Evolutionary conservation across 2,888 invertebrate species (phyloP).

Genomic region (Lycaena phlaeas): DNA sequence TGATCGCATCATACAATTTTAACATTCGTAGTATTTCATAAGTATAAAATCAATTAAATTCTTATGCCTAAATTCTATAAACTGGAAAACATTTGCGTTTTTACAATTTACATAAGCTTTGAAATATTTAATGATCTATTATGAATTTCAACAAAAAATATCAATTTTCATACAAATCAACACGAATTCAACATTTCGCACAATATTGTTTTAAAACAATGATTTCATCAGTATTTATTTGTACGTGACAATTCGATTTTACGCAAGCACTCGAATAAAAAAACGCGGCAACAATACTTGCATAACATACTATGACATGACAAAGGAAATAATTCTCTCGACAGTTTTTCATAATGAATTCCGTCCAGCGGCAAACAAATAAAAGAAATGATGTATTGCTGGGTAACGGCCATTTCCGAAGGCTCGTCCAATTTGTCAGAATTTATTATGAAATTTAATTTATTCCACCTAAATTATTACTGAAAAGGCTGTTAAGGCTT

Average conservation of each 20-base stretch:
- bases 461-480: conserved; percentile 22
- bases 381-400: conserved; percentile 22
- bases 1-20: too few relatives aligned
- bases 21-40: too few relatives aligned
- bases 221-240: conserved; percentile 10
- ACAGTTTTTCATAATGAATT: conserved; percentile 20
- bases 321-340: conserved; percentile 17
- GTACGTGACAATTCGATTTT: conserved; percentile 2
- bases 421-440: conserved; percentile 23
- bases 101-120: too few relatives aligned
- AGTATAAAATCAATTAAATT: too few relatives aligned
- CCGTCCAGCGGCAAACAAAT: conserved; percentile 19
- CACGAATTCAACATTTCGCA: too few relatives aligned
- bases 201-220: conserved; percentile 9
- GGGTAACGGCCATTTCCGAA: conserved; percentile 22
- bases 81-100: too few relatives aligned
- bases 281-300: not conserved
- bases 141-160: too few relatives aligned
- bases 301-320: not conserved
- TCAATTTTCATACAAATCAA: not conserved
- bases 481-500: conserved; percentile 16
- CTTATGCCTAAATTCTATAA: too few relatives aligned
- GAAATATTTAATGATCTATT: too few relatives aligned
- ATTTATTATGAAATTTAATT: conserved; percentile 25
- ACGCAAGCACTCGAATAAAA: conserved; percentile 4